These are phyloP conservation scores for Coilia nasus DNA, from an alignment of 2,797 vertebrate genomes.

Conservation along the genomic window DNA sequence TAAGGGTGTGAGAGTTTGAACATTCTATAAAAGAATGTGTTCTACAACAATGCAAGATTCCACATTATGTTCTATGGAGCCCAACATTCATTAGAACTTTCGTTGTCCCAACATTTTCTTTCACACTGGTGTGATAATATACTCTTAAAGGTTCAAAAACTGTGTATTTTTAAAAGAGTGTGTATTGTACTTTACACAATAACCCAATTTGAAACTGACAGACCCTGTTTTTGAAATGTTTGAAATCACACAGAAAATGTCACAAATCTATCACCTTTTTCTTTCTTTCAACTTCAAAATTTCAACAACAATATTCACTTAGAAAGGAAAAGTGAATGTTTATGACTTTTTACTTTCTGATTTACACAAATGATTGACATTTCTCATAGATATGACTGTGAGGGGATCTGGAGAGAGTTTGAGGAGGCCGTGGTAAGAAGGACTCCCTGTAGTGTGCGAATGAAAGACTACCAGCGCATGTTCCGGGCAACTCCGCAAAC, in stretches of 20 bases:
- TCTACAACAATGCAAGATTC: background rate
- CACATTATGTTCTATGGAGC: too few relatives aligned
- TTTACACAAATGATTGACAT: conserved; percentile 15
- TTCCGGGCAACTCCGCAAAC: conserved; percentile 37
- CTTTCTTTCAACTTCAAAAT: background rate
- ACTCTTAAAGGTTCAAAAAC: background rate
- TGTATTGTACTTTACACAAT: background rate
- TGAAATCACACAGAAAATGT: background rate
- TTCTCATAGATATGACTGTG: conserved; percentile 69
- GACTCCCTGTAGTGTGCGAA: conserved; percentile 40
- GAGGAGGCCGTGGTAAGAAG: conserved; percentile 40
- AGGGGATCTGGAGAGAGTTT: conserved; percentile 51
- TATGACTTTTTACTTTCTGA: background rate
- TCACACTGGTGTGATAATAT: too few relatives aligned
- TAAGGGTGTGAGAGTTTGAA: background rate
- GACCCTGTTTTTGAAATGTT: background rate
- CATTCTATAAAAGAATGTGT: too few relatives aligned
- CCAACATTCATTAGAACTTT: too few relatives aligned
- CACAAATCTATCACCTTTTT: background rate
- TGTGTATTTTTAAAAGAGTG: background rate
- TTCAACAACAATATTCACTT: background rate
- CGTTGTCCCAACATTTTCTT: too few relatives aligned
- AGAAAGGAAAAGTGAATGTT: background rate
- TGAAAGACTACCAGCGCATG: conserved; percentile 46
- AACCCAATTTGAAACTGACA: background rate